Conservation (phyloP, 2,797 vertebrate species). For the Thamnophis elegans region DNA sequence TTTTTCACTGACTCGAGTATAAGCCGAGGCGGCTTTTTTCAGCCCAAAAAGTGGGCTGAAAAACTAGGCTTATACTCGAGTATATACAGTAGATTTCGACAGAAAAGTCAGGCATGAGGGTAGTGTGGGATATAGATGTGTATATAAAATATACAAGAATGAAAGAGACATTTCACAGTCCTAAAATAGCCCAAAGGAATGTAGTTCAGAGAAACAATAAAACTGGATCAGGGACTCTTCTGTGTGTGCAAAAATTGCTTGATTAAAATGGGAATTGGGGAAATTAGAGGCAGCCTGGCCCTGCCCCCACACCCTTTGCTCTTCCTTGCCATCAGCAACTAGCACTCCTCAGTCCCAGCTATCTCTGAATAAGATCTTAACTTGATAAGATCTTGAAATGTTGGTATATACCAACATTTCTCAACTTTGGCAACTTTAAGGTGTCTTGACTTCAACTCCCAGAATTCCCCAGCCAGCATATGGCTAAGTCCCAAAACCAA, state of each 20-base stretch:
- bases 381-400: too few relatives aligned
- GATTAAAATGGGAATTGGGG: conserved; percentile 42
- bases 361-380: not conserved
- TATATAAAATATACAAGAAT: conserved; percentile 1
- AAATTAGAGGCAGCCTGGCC: conserved; percentile 10
- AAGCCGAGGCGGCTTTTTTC: too few relatives aligned
- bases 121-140: not conserved
- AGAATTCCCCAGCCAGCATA: not conserved
- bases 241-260: conserved; percentile 8
- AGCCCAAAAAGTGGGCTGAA: too few relatives aligned
- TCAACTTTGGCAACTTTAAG: not conserved
- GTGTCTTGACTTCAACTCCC: not conserved
- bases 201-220: conserved; percentile 30
- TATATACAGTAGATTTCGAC: conserved; percentile 30
- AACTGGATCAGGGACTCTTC: not conserved
- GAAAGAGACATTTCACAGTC: conserved; percentile 24
- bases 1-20: too few relatives aligned
- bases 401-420: not conserved
- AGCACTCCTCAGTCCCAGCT: not conserved
- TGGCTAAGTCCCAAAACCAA: not conserved
- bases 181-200: conserved; percentile 31
- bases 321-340: not conserved
- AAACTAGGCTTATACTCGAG: too few relatives aligned
- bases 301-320: not conserved
- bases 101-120: not conserved